Base-by-base conservation (phyloP, 37 sponge, comb jelly and placozoan species). In the Aplysina aerophoba region DNA sequence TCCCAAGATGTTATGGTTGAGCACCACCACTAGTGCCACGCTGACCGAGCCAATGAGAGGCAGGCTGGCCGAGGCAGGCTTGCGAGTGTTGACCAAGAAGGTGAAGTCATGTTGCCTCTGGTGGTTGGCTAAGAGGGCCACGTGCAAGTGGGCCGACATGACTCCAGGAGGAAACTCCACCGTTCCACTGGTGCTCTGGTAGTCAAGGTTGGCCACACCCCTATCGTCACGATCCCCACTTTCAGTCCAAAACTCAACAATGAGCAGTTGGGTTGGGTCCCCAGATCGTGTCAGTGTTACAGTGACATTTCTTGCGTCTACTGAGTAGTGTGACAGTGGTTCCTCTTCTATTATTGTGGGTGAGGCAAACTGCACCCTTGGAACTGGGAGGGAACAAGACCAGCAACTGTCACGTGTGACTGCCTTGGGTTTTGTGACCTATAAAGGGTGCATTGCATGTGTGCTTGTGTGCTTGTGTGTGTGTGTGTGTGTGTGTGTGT, bases 271-370 rank as follows among this genome's bases (percentile, higher is more conserved):
- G 60, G 34, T 38, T 0, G 69, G 22, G 71, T 92, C 92, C 31
- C 89, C 86, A 30, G 57, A 17, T 20, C 88, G 75, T 14, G 0
- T 38, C 0, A 92, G 34, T 6, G 54, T 38, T 3, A 88, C 21
- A 21, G 50, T 65, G 20, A 74, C 58, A 22, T 20, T 21, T 22
- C 17, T 60, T 30, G 16, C 22, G 34, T 93, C 88, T 17, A 87
- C 22, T 11, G 36, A 16, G 33, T 17, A 80, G 83, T 89, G 86
- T 30, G 87, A 89, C 28, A 87, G 44, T 14, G 93, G 93, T 59
- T 93, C 90, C 21, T 17, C 27, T 4, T 66, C 74, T 2, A 17
- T 59, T 61, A 50, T 67, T 34, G 69, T 16, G 44, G 60, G n/a
- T 13, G 22, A 21, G n/a, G 34, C 69, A 72, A 84, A 50, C 19